Evolutionary conservation across 2,888 invertebrate genomes (phyloP).

Genomic region (Ennomos erosarius): DNA sequence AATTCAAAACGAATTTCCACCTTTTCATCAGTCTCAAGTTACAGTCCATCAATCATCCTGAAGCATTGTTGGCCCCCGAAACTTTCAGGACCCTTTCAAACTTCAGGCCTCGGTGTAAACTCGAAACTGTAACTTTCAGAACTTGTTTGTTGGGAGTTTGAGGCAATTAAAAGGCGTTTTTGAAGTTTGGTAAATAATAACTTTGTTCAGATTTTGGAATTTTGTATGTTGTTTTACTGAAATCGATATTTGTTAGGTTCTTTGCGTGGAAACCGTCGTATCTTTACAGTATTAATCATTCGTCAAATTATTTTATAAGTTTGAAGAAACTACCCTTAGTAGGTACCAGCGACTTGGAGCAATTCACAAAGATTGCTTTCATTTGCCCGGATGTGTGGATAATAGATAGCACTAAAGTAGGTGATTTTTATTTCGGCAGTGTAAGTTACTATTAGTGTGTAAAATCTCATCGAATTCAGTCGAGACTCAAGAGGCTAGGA

Average conservation of each 20-base stretch:
- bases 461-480: too few species aligned
- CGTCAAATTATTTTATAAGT: too few species aligned
- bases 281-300: too few species aligned
- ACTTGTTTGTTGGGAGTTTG: slow-evolving; percentile 38
- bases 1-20: slow-evolving; percentile 33
- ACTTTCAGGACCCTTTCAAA: slow-evolving; percentile 37
- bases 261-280: too few species aligned
- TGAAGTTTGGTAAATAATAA: slow-evolving; percentile 33
- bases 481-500: too few species aligned
- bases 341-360: too few species aligned
- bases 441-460: too few species aligned
- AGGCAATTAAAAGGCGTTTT: slow-evolving; percentile 42
- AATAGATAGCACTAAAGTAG: too few species aligned
- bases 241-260: slow-evolving; percentile 6
- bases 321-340: too few species aligned
- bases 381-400: too few species aligned
- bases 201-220: slow-evolving; percentile 21
- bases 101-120: slow-evolving; percentile 23
- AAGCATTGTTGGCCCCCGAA: slow-evolving; percentile 33
- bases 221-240: slow-evolving; percentile 12
- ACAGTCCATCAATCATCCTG: slow-evolving; percentile 39
- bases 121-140: slow-evolving; percentile 31
- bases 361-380: too few species aligned
- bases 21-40: slow-evolving; percentile 28
- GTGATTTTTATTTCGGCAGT: too few species aligned